Percentiles rank a stretch among this genome's conserved stretches.
phyloP scores from a whole-genome alignment of 1,140 invertebrate genomes.

The Euschistus heros region DNA sequence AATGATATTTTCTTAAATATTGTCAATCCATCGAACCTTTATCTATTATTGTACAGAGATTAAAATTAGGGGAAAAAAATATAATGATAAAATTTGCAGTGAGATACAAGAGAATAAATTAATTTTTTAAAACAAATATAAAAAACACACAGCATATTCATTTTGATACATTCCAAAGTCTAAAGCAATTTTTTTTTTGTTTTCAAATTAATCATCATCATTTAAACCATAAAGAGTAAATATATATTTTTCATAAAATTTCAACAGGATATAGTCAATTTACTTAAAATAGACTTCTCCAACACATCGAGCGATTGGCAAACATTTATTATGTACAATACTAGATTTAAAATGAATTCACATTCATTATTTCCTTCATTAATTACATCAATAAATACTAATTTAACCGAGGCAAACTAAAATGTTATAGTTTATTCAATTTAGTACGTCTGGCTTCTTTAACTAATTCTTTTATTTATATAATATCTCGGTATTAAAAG shows the following conservation, averaged over 20 bases:
- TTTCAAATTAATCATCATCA: no score
- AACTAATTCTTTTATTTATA: no score
- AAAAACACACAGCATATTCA: conserved; percentile 3
- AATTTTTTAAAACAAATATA: conserved; percentile 14
- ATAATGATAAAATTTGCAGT: conserved; percentile 3
- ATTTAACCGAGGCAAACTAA: no score
- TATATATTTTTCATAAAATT: conserved; percentile 8
- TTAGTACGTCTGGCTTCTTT: no score
- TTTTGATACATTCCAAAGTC: not conserved
- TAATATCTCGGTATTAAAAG: no score
- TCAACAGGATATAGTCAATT: conserved; percentile 9
- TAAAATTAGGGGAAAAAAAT: not conserved
- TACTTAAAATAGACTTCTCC: conserved; percentile 6
- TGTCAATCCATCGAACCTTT: conserved; percentile 6
- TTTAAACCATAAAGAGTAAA: not conserved
- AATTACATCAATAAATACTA: no score
- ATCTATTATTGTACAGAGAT: conserved; percentile 3
- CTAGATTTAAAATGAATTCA: not conserved
- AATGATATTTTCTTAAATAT: conserved; percentile 1
- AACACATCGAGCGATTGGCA: not conserved
- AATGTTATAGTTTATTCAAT: no score
- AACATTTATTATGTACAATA: not conserved
- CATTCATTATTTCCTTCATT: not conserved
- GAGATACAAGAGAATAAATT: conserved; percentile 10
- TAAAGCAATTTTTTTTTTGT: conserved; percentile 2